phyloP scores from a whole-genome alignment of 2,888 invertebrate species.

The Sminthurides aquaticus region DNA sequence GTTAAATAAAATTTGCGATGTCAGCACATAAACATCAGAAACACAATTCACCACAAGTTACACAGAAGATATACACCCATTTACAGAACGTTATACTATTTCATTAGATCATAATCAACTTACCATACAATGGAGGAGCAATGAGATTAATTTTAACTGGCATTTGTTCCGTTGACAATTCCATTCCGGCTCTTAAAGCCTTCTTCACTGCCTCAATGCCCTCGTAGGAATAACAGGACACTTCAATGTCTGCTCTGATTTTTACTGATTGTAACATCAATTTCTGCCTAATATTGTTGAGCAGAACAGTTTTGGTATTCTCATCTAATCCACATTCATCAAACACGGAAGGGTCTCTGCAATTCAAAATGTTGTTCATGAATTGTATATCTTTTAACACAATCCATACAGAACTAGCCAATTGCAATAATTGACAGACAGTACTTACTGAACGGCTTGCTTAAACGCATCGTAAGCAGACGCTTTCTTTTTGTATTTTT shows the following conservation, averaged over 20 bases:
- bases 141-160: conserved; percentile 98
- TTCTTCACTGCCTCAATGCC: conserved; percentile 97
- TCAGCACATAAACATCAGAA: background rate
- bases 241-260: conserved; percentile 86
- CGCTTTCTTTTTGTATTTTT: conserved; percentile 90
- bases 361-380: no score
- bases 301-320: conserved; percentile 78
- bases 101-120: conserved; percentile 39
- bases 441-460: conserved; percentile 85
- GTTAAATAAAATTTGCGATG: conserved; percentile 34
- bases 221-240: conserved; percentile 92
- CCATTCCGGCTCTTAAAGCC: conserved; percentile 81
- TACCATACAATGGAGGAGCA: conserved; percentile 91
- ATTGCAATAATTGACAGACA: no score
- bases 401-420: no score
- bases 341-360: conserved; percentile 84
- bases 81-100: no score
- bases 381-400: no score
- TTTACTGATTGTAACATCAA: conserved; percentile 95
- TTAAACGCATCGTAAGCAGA: conserved; percentile 97
- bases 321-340: conserved; percentile 94
- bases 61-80: no score
- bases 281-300: conserved; percentile 91
- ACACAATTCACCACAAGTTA: no score
- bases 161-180: conserved; percentile 81